Evolutionary conservation across 2,113 vertebrate species (phyloP), one percentile per base, ranked within the genome.

Genomic region (Eretmochelys imbricata): DNA sequence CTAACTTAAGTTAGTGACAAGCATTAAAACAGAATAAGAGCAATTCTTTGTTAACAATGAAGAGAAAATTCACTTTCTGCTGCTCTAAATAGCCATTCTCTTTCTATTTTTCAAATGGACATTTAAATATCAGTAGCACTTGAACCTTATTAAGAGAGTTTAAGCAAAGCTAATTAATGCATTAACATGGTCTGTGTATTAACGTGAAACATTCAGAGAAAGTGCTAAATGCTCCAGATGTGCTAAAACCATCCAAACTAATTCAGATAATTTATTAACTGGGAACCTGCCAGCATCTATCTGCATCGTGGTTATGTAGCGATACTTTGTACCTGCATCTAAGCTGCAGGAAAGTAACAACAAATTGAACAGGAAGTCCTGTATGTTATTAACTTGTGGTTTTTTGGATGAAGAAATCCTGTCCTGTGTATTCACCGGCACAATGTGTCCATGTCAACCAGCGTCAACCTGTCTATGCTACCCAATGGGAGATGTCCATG

Each of bases 181-280:
- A 11, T 35, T 5, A 9, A 55, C 24, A 20, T 1, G 48, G 35
- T 86, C 10, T 91, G 80, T 57, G 84, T 57, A 49, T 80, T 84
- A 42, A 94, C 95, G 25, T 87, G 89, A 79, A 27, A 95, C 22
- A 89, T 96, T 59, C 78, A 93, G 72, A 49, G 69, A 89, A n/a
- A 94, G 86, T 57, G 94, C 80, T 35, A 82, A 92, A 93, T 89
- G 94, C 78, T 97, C 87, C 90, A 96, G 93, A 75, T 97, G 94
- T 95, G 91, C 82, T 88, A 25, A 90, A 95, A 53, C 38, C 89
- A 93, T 90, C 95, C 89, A 91, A 85, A 59, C 55, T 95, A 89
- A 97, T 95, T 96, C 54, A 20, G 84, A 16, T 94, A 90, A 97
- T 94, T 95, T 72, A 80, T 90, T 87, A 91, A 51, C 62, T 69